Evolutionary conservation across 2,113 vertebrate species (phyloP).

Genomic region (Carassius carassius): DNA sequence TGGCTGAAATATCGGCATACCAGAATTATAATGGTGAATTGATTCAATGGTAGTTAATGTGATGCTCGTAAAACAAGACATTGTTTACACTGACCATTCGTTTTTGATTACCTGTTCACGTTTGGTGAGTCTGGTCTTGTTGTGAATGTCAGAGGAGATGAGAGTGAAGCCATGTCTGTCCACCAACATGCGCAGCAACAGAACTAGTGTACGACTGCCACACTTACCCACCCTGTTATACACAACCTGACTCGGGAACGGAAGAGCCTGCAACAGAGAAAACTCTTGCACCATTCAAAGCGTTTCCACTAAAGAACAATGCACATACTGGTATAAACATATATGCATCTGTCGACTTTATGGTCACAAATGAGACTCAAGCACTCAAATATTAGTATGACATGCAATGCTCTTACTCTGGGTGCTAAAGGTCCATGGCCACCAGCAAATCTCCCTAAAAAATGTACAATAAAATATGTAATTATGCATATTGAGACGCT

Average conservation of each 20-base stretch:
- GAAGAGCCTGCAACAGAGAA: constrained; percentile 79
- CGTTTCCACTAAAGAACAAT: neutral
- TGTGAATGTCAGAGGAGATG: constrained; percentile 96
- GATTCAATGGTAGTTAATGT: neutral
- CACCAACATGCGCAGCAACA: constrained; percentile 88
- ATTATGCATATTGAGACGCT: neutral
- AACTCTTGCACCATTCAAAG: neutral
- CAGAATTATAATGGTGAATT: neutral
- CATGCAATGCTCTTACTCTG: constrained; percentile 77
- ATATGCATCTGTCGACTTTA: neutral
- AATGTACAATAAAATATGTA: constrained; percentile 27
- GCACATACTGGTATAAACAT: constrained; percentile 35
- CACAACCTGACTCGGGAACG: constrained; percentile 94
- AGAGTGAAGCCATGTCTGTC: constrained; percentile 93
- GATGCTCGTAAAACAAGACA: neutral
- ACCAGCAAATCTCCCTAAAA: constrained; percentile 87
- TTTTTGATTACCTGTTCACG: constrained; percentile 84
- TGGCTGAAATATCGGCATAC: neutral
- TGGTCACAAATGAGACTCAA: too few species aligned
- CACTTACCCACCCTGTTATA: constrained; percentile 98
- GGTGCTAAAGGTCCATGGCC: constrained; percentile 84
- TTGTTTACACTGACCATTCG: neutral
- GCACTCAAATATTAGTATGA: too few species aligned
- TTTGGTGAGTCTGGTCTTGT: constrained; percentile 95
- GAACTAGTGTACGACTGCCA: constrained; percentile 93